Conservation (phyloP, 2,888 invertebrate genomes). For the Tribolium freemani region DNA sequence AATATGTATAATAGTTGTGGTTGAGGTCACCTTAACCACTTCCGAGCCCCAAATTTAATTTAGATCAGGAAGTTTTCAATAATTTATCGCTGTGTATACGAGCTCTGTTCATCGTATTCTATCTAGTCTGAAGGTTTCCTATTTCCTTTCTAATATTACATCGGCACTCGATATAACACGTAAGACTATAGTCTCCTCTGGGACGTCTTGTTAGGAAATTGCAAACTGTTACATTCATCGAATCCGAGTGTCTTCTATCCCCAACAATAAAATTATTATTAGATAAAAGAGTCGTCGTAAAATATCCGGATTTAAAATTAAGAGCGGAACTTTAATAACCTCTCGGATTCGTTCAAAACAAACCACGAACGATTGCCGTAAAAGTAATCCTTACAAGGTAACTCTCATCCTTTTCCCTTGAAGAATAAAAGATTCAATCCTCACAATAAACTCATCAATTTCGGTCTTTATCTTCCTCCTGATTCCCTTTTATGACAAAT, state of each 20-base stretch:
- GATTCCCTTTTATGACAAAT: slow-evolving; percentile 44
- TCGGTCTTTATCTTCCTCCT: slow-evolving; percentile 19
- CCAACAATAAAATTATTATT: background rate
- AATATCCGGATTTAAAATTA: too few relatives aligned
- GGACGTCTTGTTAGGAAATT: slow-evolving; percentile 11
- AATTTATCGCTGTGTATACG: background rate
- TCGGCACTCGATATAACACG: slow-evolving; percentile 11
- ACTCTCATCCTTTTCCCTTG: background rate
- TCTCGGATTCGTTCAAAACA: too few relatives aligned
- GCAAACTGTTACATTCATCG: background rate
- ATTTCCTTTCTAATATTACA: slow-evolving; percentile 16
- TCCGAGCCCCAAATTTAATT: background rate
- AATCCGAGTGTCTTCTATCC: background rate
- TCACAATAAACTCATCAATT: slow-evolving; percentile 38
- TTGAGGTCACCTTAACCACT: background rate
- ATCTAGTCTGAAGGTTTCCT: slow-evolving; percentile 5
- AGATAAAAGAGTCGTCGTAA: background rate
- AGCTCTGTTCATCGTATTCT: slow-evolving; percentile 8
- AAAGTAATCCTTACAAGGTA: background rate
- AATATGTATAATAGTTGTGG: background rate
- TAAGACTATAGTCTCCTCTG: slow-evolving; percentile 5
- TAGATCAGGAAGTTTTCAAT: background rate
- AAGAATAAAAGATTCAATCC: slow-evolving; percentile 30
- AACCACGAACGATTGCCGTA: background rate
- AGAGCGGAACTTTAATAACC: too few relatives aligned